phyloP scores from a whole-genome alignment of 2,888 invertebrate genomes.

The Scaptomyza tumidula region DNA sequence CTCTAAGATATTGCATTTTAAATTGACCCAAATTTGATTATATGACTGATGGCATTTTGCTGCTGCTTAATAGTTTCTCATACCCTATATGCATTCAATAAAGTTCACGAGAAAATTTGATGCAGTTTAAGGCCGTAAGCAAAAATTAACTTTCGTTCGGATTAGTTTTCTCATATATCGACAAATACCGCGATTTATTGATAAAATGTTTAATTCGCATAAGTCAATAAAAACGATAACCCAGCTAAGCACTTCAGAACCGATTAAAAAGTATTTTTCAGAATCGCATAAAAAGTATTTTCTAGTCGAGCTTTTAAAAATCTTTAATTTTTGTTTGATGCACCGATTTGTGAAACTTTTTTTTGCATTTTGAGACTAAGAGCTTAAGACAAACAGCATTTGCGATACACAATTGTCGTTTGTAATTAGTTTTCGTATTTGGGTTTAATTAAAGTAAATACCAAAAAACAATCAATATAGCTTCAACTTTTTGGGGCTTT shows the following conservation, averaged over 20 bases:
- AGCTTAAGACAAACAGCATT: background rate
- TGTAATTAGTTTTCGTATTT: constrained; percentile 26
- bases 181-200: too few relatives aligned
- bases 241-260: background rate
- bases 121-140: background rate
- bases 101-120: too few relatives aligned
- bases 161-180: too few relatives aligned
- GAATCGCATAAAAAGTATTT: background rate
- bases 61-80: constrained; percentile 13
- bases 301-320: background rate
- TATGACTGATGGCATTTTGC: constrained; percentile 37
- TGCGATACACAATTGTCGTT: constrained; percentile 5
- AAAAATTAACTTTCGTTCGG: too few relatives aligned
- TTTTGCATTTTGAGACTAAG: constrained; percentile 23
- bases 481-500: background rate
- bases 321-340: constrained; percentile 1
- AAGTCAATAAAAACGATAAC: background rate
- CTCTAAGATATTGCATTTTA: constrained; percentile 38
- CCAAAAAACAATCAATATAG: constrained; percentile 22
- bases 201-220: too few relatives aligned
- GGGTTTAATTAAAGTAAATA: constrained; percentile 30
- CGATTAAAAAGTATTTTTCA: background rate
- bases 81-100: background rate
- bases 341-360: constrained; percentile 10
- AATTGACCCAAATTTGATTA: constrained; percentile 57